Evolutionary conservation across 2,888 invertebrate species (phyloP), one percentile per base, ranked within the genome.

Genomic region (Vesta saturnalis): DNA sequence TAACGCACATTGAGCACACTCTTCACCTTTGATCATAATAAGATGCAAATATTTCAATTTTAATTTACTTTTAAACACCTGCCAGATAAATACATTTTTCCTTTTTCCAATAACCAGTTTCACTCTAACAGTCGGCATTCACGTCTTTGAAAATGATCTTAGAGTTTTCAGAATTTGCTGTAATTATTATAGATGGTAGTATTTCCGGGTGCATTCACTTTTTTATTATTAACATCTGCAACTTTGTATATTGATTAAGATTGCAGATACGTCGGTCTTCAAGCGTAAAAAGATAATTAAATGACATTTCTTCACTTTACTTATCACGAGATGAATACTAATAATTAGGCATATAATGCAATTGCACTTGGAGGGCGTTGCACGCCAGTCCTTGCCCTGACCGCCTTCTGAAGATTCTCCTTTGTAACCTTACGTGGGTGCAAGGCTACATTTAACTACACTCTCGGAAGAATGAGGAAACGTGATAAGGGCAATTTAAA

Each of bases 321-420:
- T 1, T 21, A 16, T 52, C 18, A 19, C 19, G 19, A 52, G 52
- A 52, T 19, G 19, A 6, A 19, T 19, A 47, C 8, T 23, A 23
- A 47, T 56, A 56, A 56, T 56, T 35, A 22, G 15, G 10, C 23
- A 30, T 30, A 56, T 56, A 58, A 30, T 56, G 23, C 16, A 64
- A 58, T 58, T 57, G 54, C 65, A 21, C 12, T 16, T 46, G 15
- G 60, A 60, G 65, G 65, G 56, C 65, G 60, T 65, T 65, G 60
- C 54, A 65, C 65, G 65, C 65, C 58, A 54, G 65, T 60, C 64
- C 46, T 64, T 60, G 65, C 59, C 64, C 64, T 23, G 60, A 30
- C 52, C 55, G 23, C 64, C 64, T 65, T 47, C 65, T 65, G 65
- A 65, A 60, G 65, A 65, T 65, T 64, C 60, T 49, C 19, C 60